These are phyloP conservation scores for Pseudoips prasinana DNA, from an alignment of 2,888 invertebrate genomes.

Conservation along the genomic window DNA sequence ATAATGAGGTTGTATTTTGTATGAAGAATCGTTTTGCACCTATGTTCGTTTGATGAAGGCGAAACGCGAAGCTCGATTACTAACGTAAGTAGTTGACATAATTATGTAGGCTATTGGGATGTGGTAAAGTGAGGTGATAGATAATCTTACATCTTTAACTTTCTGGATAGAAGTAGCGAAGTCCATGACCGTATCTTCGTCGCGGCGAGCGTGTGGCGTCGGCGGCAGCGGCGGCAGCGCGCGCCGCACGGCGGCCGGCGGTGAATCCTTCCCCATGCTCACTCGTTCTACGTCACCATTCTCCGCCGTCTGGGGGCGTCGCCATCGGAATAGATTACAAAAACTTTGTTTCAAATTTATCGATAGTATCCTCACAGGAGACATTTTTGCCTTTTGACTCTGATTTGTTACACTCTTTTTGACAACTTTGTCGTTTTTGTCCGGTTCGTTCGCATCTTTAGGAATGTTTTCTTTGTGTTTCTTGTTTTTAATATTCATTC, in stretches of 20 bases:
- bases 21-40: too few relatives aligned
- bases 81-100: too few relatives aligned
- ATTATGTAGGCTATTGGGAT: too few relatives aligned
- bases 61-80: too few relatives aligned
- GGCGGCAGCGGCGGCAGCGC: slow-evolving; percentile 73
- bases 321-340: slow-evolving; percentile 91
- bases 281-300: slow-evolving; percentile 52
- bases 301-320: slow-evolving; percentile 51
- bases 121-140: too few relatives aligned
- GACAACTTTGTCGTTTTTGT: slow-evolving; percentile 68
- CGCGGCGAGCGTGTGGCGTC: slow-evolving; percentile 50
- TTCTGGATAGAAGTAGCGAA: slow-evolving; percentile 96
- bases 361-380: slow-evolving; percentile 85
- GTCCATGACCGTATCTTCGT: slow-evolving; percentile 85
- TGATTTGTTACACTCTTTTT: slow-evolving; percentile 47
- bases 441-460: slow-evolving; percentile 55
- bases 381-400: slow-evolving; percentile 82
- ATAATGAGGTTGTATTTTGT: too few relatives aligned
- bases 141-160: slow-evolving; percentile 93
- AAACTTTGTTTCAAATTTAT: slow-evolving; percentile 91
- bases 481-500: slow-evolving; percentile 84
- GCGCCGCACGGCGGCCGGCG: slow-evolving; percentile 66
- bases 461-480: slow-evolving; percentile 73
- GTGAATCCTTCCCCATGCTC: slow-evolving; percentile 44
- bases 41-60: too few relatives aligned